A percentile compares a stretch with the other conserved stretches of the same genome.
Evolutionary conservation across 2,888 invertebrate species (phyloP).

Genomic region (Caenorhabditis sp.): DNA sequence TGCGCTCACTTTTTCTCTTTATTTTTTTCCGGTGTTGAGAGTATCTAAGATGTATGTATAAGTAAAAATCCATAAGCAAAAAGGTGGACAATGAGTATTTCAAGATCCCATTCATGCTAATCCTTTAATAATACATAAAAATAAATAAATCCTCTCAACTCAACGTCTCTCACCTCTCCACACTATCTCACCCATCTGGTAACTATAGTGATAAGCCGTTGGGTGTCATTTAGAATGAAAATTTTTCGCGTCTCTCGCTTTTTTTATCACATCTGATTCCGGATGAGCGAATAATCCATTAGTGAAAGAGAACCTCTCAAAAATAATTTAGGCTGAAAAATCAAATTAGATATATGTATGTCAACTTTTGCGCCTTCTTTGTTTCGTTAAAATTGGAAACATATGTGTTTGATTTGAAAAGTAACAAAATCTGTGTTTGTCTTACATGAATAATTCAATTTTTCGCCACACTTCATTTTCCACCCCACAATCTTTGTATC

Average conservation of each 20-base stretch:
- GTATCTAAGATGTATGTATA: no score
- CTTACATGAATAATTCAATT: neutral
- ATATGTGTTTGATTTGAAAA: neutral
- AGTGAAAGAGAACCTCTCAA: neutral
- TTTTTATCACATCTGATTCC: neutral
- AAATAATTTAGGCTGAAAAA: neutral
- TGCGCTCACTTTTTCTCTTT: neutral
- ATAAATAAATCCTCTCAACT: no score
- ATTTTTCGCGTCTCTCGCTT: neutral
- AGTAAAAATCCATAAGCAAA: neutral
- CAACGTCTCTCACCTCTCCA: neutral
- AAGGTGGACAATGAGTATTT: no score
- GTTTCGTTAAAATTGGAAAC: neutral
- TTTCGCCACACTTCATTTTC: neutral
- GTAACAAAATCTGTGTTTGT: neutral
- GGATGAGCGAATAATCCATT: constrained; percentile 1
- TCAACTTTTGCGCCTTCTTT: neutral
- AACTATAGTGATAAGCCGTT: neutral
- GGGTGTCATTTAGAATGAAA: neutral
- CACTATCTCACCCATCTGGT: neutral
- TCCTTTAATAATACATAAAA: no score
- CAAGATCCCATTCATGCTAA: no score
- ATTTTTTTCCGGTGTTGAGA: neutral
- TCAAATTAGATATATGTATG: neutral
- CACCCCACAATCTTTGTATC: neutral